phyloP scores from a whole-genome alignment of 35 echinoderm and acorn worm genomes.

The Lytechinus variegatus region DNA sequence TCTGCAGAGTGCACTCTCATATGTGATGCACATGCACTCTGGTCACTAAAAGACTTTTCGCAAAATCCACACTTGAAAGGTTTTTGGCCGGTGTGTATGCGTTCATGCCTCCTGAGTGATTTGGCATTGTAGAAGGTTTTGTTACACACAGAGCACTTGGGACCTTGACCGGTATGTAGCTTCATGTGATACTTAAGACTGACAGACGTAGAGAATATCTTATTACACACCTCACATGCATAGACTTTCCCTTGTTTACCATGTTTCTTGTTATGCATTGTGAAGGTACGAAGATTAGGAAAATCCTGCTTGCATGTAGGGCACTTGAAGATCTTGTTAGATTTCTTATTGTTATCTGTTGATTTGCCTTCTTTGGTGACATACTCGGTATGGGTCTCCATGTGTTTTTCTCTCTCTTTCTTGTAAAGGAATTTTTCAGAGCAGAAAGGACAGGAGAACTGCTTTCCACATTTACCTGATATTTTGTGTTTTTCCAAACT shows the following conservation, averaged over 20 bases:
- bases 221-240: background rate
- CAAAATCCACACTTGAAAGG: slow-evolving; percentile 58
- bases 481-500: background rate
- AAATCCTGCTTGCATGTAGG: background rate
- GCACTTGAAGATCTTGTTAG: background rate
- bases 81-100: slow-evolving; percentile 65
- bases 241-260: slow-evolving; percentile 1
- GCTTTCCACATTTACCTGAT: background rate
- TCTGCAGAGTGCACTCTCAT: slow-evolving; percentile 69
- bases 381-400: background rate
- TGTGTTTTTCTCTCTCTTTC: background rate
- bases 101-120: slow-evolving; percentile 35
- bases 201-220: background rate
- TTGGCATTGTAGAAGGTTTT: background rate
- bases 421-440: background rate
- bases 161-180: background rate
- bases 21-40: slow-evolving; percentile 52
- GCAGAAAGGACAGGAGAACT: background rate
- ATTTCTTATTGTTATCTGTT: background rate
- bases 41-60: slow-evolving; percentile 41
- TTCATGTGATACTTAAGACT: background rate
- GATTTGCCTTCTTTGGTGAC: background rate
- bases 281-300: slow-evolving; percentile 1
- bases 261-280: background rate
- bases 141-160: background rate